phyloP scores from a whole-genome alignment of 2,888 invertebrate genomes.

The Vanessa cardui region DNA sequence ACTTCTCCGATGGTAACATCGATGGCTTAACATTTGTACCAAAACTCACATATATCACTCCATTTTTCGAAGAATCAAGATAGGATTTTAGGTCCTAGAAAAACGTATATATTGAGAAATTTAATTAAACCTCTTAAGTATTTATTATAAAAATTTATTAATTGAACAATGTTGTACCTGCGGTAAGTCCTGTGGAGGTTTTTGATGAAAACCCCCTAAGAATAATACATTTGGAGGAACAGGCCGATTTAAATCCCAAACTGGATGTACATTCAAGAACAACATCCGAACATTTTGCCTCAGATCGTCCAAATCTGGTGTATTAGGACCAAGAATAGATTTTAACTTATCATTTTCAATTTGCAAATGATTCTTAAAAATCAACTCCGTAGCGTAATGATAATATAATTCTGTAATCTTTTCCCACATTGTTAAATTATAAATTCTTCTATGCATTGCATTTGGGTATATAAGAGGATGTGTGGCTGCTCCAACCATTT shows the following conservation, averaged over 20 bases:
- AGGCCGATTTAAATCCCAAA: slow-evolving; percentile 56
- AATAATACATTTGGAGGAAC: slow-evolving; percentile 58
- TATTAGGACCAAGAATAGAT: slow-evolving; percentile 39
- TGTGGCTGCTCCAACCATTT: slow-evolving; percentile 45
- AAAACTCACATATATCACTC: slow-evolving; percentile 60
- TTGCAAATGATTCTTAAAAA: not conserved
- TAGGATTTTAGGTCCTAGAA: slow-evolving; percentile 50
- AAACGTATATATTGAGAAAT: not conserved
- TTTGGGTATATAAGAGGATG: slow-evolving; percentile 50
- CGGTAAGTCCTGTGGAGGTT: slow-evolving; percentile 53
- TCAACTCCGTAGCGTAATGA: not conserved
- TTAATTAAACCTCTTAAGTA: not conserved
- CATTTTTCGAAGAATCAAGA: slow-evolving; percentile 53
- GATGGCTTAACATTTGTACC: slow-evolving; percentile 54
- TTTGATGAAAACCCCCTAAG: slow-evolving; percentile 62
- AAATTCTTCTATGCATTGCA: slow-evolving; percentile 38
- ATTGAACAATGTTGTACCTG: slow-evolving; percentile 45
- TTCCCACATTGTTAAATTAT: slow-evolving; percentile 43
- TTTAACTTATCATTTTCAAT: slow-evolving; percentile 32
- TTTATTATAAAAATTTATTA: not conserved
- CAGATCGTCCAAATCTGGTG: slow-evolving; percentile 43
- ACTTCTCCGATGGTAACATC: slow-evolving; percentile 45
- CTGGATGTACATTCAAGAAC: slow-evolving; percentile 60
- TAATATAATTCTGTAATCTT: slow-evolving; percentile 31
- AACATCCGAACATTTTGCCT: slow-evolving; percentile 53